Percentiles rank a stretch among this genome's conserved stretches.
These are phyloP conservation scores for Eolophus roseicapilla DNA, from an alignment of 2,113 vertebrate genomes.

Conservation along the genomic window DNA sequence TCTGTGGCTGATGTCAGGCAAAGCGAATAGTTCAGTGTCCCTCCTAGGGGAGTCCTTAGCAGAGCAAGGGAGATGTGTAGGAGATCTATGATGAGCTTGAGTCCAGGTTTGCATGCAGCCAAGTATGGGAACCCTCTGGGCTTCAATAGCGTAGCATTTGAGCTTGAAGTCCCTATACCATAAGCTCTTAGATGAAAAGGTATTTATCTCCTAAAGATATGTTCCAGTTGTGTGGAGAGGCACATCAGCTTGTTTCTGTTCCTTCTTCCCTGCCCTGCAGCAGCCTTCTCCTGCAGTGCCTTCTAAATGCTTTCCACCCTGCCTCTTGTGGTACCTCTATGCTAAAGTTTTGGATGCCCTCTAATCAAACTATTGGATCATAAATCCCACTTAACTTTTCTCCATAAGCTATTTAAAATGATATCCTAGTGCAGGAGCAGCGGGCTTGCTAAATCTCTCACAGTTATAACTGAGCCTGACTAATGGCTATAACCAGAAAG, in stretches of 20 bases:
- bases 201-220: background rate
- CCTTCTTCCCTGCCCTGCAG: background rate
- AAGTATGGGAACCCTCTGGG: background rate
- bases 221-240: background rate
- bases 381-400: background rate
- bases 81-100: background rate
- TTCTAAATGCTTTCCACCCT: rapidly evolving
- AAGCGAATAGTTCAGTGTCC: background rate
- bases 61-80: background rate
- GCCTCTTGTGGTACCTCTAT: background rate
- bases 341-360: background rate
- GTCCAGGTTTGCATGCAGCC: background rate
- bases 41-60: background rate
- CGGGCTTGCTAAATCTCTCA: background rate
- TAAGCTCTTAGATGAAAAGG: background rate
- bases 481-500: background rate
- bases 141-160: background rate
- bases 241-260: background rate
- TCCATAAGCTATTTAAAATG: background rate
- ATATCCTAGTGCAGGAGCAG: background rate
- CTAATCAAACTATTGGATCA: background rate
- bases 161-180: background rate
- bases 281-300: background rate
- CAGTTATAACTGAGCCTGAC: background rate
- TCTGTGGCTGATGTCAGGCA: background rate